A percentile compares a stretch with the other conserved stretches of the same genome.
phyloP scores from a whole-genome alignment of 37 sponge, comb jelly and placozoan species.

The Chondrilla cf. caribensis region DNA sequence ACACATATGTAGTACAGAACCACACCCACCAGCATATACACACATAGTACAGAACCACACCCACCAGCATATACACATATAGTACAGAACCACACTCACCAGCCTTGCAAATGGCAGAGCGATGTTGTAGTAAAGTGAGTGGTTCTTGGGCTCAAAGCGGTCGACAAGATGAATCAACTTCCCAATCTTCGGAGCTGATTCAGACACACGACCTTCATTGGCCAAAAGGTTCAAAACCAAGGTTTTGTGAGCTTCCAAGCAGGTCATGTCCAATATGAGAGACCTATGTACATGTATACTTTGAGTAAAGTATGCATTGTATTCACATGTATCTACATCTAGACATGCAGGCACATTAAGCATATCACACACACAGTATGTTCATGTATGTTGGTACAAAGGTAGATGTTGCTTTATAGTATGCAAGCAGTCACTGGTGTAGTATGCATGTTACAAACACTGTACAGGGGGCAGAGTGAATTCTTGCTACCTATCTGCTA shows the following conservation, averaged over 20 bases:
- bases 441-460: no score
- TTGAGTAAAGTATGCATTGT: no score
- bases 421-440: not conserved
- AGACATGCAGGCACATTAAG: not conserved
- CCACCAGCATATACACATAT: not conserved
- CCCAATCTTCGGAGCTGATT: slow-evolving; percentile 65
- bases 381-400: not conserved
- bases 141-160: slow-evolving; percentile 80
- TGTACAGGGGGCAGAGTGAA: no score
- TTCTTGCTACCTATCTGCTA: no score
- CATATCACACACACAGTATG: not conserved
- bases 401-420: not conserved
- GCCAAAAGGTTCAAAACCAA: slow-evolving; percentile 54
- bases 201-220: slow-evolving; percentile 46
- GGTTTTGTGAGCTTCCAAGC: slow-evolving; percentile 71
- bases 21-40: not conserved
- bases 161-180: slow-evolving; percentile 78
- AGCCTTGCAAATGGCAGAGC: slow-evolving; percentile 69
- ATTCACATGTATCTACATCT: no score
- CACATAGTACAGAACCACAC: not conserved
- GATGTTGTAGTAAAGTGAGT: slow-evolving; percentile 75
- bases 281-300: slow-evolving; percentile 33
- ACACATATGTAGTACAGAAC: no score
- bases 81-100: slow-evolving; percentile 50
- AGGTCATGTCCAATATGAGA: slow-evolving; percentile 48